Conservation (phyloP, 2,888 invertebrate genomes). For the Bembecia ichneumoniformis region DNA sequence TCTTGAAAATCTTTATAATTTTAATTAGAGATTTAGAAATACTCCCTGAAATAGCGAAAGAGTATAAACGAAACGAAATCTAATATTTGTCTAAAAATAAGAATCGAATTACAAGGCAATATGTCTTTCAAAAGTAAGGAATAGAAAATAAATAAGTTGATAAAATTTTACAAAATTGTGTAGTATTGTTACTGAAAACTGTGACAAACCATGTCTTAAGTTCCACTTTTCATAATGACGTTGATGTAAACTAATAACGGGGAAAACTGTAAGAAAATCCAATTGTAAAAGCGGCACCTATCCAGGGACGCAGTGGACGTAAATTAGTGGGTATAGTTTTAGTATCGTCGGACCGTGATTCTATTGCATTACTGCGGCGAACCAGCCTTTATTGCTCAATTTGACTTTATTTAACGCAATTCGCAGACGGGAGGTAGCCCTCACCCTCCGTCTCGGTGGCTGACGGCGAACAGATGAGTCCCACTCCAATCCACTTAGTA, state of each 20-base stretch:
- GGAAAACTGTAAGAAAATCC: neutral
- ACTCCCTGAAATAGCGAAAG: too few relatives aligned
- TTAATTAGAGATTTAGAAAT: too few relatives aligned
- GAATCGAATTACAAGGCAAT: too few relatives aligned
- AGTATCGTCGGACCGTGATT: slow-evolving; percentile 40
- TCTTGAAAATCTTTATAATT: too few relatives aligned
- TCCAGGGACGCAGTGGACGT: slow-evolving; percentile 15
- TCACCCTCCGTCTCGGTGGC: slow-evolving; percentile 24
- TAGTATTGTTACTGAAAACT: too few relatives aligned
- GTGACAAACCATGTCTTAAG: too few relatives aligned
- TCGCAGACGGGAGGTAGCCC: slow-evolving; percentile 40
- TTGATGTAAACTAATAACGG: neutral
- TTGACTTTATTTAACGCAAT: slow-evolving; percentile 69
- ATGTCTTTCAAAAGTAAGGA: too few relatives aligned
- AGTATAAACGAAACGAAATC: too few relatives aligned
- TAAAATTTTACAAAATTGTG: too few relatives aligned
- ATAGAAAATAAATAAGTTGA: too few relatives aligned
- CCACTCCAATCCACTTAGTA: slow-evolving; percentile 70
- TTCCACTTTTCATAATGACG: neutral
- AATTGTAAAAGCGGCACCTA: slow-evolving; percentile 6
- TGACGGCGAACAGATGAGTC: slow-evolving; percentile 68
- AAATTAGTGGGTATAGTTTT: slow-evolving; percentile 53
- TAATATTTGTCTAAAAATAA: too few relatives aligned
- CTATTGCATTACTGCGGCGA: slow-evolving; percentile 63
- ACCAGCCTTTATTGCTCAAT: slow-evolving; percentile 71